Evolutionary conservation across 2,888 invertebrate species (phyloP), one percentile per base, ranked within the genome.

Genomic region (Synergus japonicus): DNA sequence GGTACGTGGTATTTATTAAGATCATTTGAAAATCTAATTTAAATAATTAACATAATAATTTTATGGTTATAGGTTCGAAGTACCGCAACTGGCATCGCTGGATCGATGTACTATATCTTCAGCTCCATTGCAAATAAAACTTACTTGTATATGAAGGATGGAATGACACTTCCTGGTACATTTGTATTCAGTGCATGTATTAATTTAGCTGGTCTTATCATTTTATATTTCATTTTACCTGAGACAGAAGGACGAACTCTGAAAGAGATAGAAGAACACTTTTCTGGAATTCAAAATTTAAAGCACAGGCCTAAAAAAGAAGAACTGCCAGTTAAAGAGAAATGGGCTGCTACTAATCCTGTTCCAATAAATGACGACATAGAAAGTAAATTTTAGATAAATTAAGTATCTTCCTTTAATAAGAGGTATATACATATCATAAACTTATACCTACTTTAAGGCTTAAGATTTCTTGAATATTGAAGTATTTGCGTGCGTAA

Each of bases 191-290:
- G 96, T 89, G 94, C 95, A 0, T 84, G 92, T 4, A 92, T 96
- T 2, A 94, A 96, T 86, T 90, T 96, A 5, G 82, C 94, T 0
- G 97, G 96, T 0, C 93, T 94, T n/a, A 82, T 94, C 4, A 90
- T 94, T 10, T 92, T 97, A 49, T 96, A 95, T 89, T 95, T 95
- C 81, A 92, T 94, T 49, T 91, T 97, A 79, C 97, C 97, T 0
- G 97, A 97, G 93, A 97, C 97, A 0, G 97, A 97, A 90, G 96
- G 97, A 0, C 95, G 96, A 87, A 95, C 94, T 0, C 91, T 97
- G 64, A 93, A 93, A 78, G 96, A 96, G 85, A 96, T 96, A 76
- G 94, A 95, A 86, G 94, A 95, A 81, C 96, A 96, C 90, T 96
- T 95, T 86, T 93, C 94, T 0, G 95, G 96, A 0, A 89, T 93